phyloP scores from a whole-genome alignment of 2,888 invertebrate genomes.

The Apomyelois bistriatella region DNA sequence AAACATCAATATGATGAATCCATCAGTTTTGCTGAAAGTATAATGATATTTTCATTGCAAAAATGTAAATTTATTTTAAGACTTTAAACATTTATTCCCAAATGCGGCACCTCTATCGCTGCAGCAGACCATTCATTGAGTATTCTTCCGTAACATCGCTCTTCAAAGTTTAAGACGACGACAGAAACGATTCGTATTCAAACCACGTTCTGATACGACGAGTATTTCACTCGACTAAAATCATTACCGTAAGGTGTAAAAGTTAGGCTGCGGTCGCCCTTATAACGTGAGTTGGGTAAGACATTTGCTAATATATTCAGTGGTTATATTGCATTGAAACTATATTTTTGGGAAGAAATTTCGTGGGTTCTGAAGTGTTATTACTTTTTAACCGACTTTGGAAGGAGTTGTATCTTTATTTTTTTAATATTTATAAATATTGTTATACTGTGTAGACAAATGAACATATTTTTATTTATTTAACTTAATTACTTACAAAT shows the following conservation, averaged over 20 bases:
- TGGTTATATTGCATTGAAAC: not conserved
- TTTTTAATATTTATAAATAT: too few species aligned
- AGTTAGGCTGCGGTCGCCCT: constrained; percentile 13
- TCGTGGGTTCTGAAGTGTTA: not conserved
- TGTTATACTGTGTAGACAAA: too few species aligned
- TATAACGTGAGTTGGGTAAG: constrained; percentile 7
- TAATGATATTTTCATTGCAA: not conserved
- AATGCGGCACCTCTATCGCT: constrained; percentile 1
- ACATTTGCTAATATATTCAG: not conserved
- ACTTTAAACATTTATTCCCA: not conserved
- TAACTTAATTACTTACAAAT: too few species aligned
- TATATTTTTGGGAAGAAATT: not conserved
- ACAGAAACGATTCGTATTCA: constrained; percentile 46
- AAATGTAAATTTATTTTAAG: not conserved
- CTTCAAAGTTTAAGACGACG: constrained; percentile 31
- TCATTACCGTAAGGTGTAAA: constrained; percentile 27
- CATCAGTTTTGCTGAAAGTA: too few species aligned
- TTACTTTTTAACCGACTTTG: not conserved
- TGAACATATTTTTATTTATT: too few species aligned
- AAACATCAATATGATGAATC: too few species aligned
- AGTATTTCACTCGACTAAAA: constrained; percentile 35
- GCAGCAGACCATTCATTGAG: constrained; percentile 12
- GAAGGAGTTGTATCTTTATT: too few species aligned
- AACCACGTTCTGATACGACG: constrained; percentile 25
- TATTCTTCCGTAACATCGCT: constrained; percentile 16